Evolutionary conservation across 2,797 vertebrate genomes (phyloP).

Genomic region (Potorous gilbertii): DNA sequence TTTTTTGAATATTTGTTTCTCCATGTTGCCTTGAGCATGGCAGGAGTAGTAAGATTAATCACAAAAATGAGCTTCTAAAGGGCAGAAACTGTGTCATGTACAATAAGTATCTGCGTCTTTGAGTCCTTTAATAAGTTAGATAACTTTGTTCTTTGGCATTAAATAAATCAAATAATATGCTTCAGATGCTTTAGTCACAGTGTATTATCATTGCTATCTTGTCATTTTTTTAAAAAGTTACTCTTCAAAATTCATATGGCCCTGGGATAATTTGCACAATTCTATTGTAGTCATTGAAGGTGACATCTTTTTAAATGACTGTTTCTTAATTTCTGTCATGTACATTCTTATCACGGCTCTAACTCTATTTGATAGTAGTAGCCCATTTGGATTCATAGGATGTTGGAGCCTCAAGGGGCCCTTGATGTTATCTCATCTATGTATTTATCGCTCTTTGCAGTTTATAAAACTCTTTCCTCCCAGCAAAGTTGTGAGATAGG

Average conservation of each 20-base stretch:
- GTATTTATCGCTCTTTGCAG: background rate
- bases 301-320: background rate
- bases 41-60: constrained; percentile 59
- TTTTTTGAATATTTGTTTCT: constrained; percentile 64
- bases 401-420: background rate
- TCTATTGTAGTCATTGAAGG: background rate
- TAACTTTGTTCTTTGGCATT: constrained; percentile 27
- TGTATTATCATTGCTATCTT: constrained; percentile 33
- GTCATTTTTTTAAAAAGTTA: constrained; percentile 12
- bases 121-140: constrained; percentile 55
- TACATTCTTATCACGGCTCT: background rate
- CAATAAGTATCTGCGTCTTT: constrained; percentile 51
- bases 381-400: background rate
- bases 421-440: background rate
- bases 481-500: no score
- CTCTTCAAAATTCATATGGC: constrained; percentile 27
- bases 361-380: background rate
- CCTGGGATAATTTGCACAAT: background rate
- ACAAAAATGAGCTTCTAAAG: constrained; percentile 55
- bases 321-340: background rate
- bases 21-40: constrained; percentile 65
- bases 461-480: no score
- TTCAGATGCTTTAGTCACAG: constrained; percentile 44
- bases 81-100: constrained; percentile 67
- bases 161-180: constrained; percentile 31